A percentile compares a stretch with the other conserved stretches of the same genome.
phyloP scores from a whole-genome alignment of 2,797 vertebrate genomes.

The Sebastes trivittatus region DNA sequence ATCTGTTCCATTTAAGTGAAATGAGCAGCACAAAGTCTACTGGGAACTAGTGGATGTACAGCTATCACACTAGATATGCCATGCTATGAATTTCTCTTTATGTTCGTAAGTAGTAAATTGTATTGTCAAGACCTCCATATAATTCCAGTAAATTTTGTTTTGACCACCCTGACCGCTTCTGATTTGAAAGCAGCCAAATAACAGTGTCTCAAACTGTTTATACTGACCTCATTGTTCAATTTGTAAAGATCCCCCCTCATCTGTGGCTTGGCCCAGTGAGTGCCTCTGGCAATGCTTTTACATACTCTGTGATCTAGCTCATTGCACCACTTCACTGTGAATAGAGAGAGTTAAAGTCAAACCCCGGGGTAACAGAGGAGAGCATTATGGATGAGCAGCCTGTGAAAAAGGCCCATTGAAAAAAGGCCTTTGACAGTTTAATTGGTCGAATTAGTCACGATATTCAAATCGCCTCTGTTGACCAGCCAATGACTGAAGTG shows the following conservation, averaged over 20 bases:
- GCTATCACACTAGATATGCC: neutral
- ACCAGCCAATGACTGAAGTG: constrained; percentile 75
- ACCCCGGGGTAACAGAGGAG: constrained; percentile 66
- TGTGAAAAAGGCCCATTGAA: constrained; percentile 69
- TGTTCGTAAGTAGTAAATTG: constrained; percentile 7
- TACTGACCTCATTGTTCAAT: constrained; percentile 71
- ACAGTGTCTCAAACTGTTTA: constrained; percentile 63
- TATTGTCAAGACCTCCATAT: constrained; percentile 35
- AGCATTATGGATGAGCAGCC: constrained; percentile 78
- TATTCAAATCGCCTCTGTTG: constrained; percentile 77
- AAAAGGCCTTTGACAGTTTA: constrained; percentile 77
- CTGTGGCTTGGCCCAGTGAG: constrained; percentile 54
- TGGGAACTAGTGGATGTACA: neutral
- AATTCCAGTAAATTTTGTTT: constrained; percentile 46
- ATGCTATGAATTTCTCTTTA: neutral
- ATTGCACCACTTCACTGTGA: constrained; percentile 73
- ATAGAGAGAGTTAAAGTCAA: constrained; percentile 72
- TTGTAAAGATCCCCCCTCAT: constrained; percentile 58
- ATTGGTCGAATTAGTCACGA: constrained; percentile 81
- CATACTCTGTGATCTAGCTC: constrained; percentile 74
- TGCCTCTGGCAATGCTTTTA: constrained; percentile 70
- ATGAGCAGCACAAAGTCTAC: neutral
- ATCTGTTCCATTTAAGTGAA: constrained; percentile 14
- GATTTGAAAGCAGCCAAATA: constrained; percentile 58
- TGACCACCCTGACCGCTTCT: constrained; percentile 45